Percentiles rank a stretch among this genome's conserved stretches.
Conservation (phyloP, 1,140 invertebrate species). For the Zaprionus vittiger region DNA sequence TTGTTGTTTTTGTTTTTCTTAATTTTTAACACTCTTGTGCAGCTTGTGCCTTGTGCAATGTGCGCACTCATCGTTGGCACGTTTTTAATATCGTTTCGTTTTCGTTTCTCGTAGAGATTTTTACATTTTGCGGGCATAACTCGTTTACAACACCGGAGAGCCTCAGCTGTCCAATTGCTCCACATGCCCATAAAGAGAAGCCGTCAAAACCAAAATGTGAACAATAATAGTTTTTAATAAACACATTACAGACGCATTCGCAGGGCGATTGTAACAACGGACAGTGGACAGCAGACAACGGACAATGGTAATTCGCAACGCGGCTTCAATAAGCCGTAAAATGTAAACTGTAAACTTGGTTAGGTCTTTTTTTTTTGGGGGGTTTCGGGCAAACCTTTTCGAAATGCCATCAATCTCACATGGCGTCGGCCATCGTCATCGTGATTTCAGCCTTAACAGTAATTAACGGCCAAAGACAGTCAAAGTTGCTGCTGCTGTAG, state of each 20-base stretch:
- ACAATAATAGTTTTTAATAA: slow-evolving; percentile 78
- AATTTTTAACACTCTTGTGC: slow-evolving; percentile 57
- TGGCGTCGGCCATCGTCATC: slow-evolving; percentile 32
- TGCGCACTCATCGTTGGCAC: slow-evolving; percentile 77
- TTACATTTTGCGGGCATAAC: slow-evolving; percentile 59
- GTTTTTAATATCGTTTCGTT: slow-evolving; percentile 53
- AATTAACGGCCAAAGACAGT: slow-evolving; percentile 64
- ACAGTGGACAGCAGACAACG: neutral
- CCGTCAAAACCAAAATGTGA: slow-evolving; percentile 45
- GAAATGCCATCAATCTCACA: slow-evolving; percentile 54
- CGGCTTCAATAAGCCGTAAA: slow-evolving; percentile 51
- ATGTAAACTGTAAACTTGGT: slow-evolving; percentile 10
- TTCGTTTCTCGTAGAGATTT: slow-evolving; percentile 35
- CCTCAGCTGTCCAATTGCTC: slow-evolving; percentile 62
- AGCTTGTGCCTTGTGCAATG: slow-evolving; percentile 72
- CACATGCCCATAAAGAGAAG: slow-evolving; percentile 71
- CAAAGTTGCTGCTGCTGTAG: slow-evolving; percentile 2
- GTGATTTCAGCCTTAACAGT: slow-evolving; percentile 52
- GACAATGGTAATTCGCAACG: slow-evolving; percentile 71
- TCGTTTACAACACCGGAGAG: slow-evolving; percentile 50
- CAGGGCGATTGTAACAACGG: slow-evolving; percentile 7
- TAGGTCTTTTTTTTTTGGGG: neutral
- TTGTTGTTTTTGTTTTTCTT: slow-evolving; percentile 43
- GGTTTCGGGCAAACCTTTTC: slow-evolving; percentile 54
- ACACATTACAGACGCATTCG: slow-evolving; percentile 70